Percentiles rank a stretch among this genome's conserved stretches.
These are phyloP conservation scores for Trigoniulus corallinus DNA, from an alignment of 1,140 invertebrate genomes.

Conservation along the genomic window DNA sequence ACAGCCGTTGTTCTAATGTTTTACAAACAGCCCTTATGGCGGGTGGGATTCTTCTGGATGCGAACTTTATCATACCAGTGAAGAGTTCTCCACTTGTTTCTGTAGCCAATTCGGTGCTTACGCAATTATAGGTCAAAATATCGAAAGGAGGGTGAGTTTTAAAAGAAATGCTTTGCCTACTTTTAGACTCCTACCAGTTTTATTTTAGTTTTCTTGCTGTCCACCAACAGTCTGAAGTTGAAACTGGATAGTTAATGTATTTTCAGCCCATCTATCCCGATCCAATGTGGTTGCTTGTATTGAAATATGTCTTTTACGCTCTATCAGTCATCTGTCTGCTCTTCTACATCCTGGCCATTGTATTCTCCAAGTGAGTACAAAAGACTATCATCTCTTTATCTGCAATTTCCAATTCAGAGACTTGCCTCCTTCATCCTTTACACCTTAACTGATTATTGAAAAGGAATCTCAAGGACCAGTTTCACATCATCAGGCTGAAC, in stretches of 20 bases:
- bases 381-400: not conserved
- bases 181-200: too few relatives aligned
- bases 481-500: slow-evolving; percentile 20
- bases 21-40: slow-evolving; percentile 10
- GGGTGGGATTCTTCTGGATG: slow-evolving; percentile 17
- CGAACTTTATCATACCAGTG: slow-evolving; percentile 8
- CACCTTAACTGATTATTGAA: too few relatives aligned
- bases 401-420: not conserved
- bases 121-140: slow-evolving; percentile 13
- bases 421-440: too few relatives aligned
- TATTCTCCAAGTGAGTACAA: slow-evolving; percentile 7
- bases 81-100: slow-evolving; percentile 15
- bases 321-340: slow-evolving; percentile 14
- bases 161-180: too few relatives aligned
- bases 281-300: slow-evolving; percentile 12
- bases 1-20: too few relatives aligned
- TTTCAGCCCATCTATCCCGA: slow-evolving; percentile 13
- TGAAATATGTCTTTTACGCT: slow-evolving; percentile 13
- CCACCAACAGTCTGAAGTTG: too few relatives aligned
- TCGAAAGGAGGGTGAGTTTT: slow-evolving; percentile 1
- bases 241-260: not conserved
- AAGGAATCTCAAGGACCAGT: slow-evolving; percentile 20
- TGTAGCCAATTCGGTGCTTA: slow-evolving; percentile 16
- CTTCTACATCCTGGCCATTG: slow-evolving; percentile 13
- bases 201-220: too few relatives aligned